These are phyloP conservation scores for Sceloporus undulatus DNA, from an alignment of 2,113 vertebrate species.

Conservation along the genomic window DNA sequence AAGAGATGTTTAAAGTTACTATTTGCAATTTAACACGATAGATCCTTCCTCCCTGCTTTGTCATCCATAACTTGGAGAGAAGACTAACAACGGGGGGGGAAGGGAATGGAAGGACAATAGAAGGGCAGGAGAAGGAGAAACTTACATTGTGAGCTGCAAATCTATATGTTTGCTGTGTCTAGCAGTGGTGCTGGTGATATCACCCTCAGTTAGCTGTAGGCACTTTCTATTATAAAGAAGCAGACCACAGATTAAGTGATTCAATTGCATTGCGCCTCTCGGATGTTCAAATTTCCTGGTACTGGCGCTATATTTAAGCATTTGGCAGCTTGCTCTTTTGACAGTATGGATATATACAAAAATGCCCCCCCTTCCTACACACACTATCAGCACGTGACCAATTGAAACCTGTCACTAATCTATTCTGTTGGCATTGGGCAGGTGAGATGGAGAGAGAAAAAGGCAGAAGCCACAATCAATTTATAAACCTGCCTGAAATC, in stretches of 20 bases:
- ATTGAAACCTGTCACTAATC: not conserved
- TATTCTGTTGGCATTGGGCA: not conserved
- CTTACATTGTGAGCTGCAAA: not conserved
- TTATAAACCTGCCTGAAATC: not conserved
- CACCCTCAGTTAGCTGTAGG: no score
- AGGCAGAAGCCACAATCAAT: not conserved
- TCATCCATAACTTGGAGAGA: not conserved
- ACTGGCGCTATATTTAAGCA: slow-evolving; percentile 9
- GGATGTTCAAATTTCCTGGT: slow-evolving; percentile 1
- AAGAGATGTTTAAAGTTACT: no score
- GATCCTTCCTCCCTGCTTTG: not conserved
- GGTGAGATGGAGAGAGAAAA: no score
- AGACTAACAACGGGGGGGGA: no score
- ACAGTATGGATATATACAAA: not conserved
- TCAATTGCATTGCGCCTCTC: no score
- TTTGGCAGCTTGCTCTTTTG: not conserved
- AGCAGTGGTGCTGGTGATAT: not conserved
- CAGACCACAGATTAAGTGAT: not conserved
- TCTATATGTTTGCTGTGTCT: not conserved
- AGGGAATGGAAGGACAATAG: not conserved
- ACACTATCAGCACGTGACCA: not conserved
- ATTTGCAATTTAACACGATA: not conserved
- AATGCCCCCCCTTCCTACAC: not conserved
- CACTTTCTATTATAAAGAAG: not conserved
- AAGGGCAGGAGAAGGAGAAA: not conserved